These are phyloP conservation scores for Hemicentrotus pulcherrimus DNA, from an alignment of 35 echinoderm and acorn worm genomes.

Conservation along the genomic window DNA sequence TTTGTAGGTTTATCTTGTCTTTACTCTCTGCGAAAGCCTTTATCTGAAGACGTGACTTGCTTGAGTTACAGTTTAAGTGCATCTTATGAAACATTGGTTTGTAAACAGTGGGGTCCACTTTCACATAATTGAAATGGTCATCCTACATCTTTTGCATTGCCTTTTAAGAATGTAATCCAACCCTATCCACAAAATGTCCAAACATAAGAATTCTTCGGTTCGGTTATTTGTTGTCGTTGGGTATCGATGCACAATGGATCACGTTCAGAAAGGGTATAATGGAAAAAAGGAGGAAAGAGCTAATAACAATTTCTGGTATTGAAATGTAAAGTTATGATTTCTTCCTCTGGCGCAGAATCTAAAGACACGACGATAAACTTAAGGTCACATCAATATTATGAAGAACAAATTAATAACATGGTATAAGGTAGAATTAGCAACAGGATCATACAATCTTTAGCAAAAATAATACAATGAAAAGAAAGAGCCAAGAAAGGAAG, in stretches of 20 bases:
- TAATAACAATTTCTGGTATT: too few species aligned
- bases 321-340: too few species aligned
- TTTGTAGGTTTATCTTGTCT: background rate
- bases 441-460: too few species aligned
- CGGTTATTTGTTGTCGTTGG: background rate
- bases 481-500: too few species aligned
- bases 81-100: background rate
- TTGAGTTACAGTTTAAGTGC: background rate
- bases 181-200: background rate
- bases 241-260: background rate
- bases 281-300: too few species aligned
- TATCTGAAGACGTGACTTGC: background rate
- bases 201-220: background rate
- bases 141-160: background rate
- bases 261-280: background rate
- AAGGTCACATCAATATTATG: too few species aligned
- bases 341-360: too few species aligned
- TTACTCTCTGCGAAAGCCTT: background rate
- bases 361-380: too few species aligned
- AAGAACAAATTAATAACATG: too few species aligned
- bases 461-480: too few species aligned
- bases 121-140: background rate
- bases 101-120: background rate
- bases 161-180: background rate
- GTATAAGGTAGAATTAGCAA: too few species aligned